Evolutionary conservation across 2,797 vertebrate species (phyloP), one percentile per base, ranked within the genome.

Genomic region (Lithobates sylvaticus): DNA sequence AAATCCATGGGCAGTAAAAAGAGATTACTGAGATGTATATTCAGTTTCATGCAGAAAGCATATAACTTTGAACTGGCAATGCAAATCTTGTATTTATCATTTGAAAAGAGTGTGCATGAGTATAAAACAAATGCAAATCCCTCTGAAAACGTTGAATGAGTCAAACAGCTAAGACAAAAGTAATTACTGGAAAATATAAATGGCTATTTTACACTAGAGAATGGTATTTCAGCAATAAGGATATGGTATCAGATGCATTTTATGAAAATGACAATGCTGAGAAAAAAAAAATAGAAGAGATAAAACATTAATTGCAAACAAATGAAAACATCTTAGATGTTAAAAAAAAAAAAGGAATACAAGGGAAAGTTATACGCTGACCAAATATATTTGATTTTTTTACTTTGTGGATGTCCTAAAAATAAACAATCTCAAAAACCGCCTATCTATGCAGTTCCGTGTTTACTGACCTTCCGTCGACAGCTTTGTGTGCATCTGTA

Each of bases 391-490:
- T 61, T 23, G 8, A 61, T 61, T 16, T 54, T 78, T 39, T 12
- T n/a, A 16, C 23, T 39, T 39, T 42, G 58, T 15, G 26, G 23
- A 16, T 69, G 16, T 50, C 39, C 54, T 61, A 8, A 7, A 72
- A 72, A 72, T 42, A 42, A 70, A 36, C 5, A 8, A 3, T 42
- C 3, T 75, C 6, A n/a, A 23, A 76, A 34, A 8, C 7, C 32
- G 10, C 27, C 26, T 32, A 16, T 58, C n/a, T 76, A 10, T 34
- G 8, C 42, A 27, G 13, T 50, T 39, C 7, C 16, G 47, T 50
- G 69, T 75, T 85, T 54, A 79, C 27, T 85, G 77, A 80, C 69
- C 84, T 85, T 85, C 39, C 54, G 36, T 54, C 47, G 32, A 44
- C n/a, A 54, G 36, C 15, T 54, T 54, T 27, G 29, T 68, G 42